Evolutionary conservation across 2,797 vertebrate genomes (phyloP), one percentile per base, ranked within the genome.

Genomic region (Pangasius mekongensis): DNA sequence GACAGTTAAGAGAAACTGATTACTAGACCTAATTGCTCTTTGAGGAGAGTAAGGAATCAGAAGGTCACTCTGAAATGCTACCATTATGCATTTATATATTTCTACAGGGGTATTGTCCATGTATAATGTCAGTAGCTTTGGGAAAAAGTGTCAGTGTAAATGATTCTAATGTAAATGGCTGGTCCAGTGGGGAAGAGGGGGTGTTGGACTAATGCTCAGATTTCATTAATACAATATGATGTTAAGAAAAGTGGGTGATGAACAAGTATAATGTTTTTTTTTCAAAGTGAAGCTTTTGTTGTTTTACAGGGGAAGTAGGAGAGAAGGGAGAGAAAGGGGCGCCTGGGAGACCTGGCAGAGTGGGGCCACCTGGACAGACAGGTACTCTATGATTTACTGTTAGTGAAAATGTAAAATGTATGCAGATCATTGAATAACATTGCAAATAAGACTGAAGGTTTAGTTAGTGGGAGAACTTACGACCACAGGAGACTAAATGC

Each of bases 291-390:
- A 60, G 22, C 11, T 24, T 83, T 7, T 66, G 39, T 86, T 86
- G 5, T 89, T 74, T 89, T 90, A 88, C 93, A 99, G 98, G 98
- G 67, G 98, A 99, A 67, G 89, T 96, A 36, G 98, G 98, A 87
- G 97, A 97, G 88, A 99, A 98, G 91, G 98, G 98, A 64, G 96
- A 96, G 88, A 99, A 99, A 94, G 98, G 98, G 76, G 95, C 95
- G 52, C 97, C 97, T 0, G 98, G 98, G 83, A 96, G 98, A 92
- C 97, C 98, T 5, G 98, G 98, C 87, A 96, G 97, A 97, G 95
- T 99, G 8, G 98, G 98, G 24, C 98, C 98, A 80, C 93, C 96
- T 0, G 98, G 98, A 95, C 97, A 97, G 90, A 97, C 94, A 91
- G 98, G 98, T 98, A 96, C 71, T 77, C 14, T 71, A 58, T 66